Evolutionary conservation across 1,140 invertebrate species (phyloP), one percentile per base, ranked within the genome.

Genomic region (Carposina sasakii): DNA sequence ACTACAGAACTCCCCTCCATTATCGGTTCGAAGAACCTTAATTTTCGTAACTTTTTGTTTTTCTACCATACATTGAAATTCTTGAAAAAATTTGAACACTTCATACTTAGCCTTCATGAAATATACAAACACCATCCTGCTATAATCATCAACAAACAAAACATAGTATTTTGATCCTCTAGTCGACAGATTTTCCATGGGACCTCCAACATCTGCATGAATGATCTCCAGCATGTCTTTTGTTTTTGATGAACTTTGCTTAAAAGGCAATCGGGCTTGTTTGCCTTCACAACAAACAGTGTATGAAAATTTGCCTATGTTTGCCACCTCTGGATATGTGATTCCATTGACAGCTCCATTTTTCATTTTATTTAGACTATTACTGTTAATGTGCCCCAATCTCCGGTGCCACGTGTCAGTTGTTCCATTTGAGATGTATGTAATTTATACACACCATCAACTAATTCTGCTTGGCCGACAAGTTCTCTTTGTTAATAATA

Each of bases 141-240:
- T 63, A 30, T 40, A 67, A 43, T 85, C 76, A 68, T 86, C 73
- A 26, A 74, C 67, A 46, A 85, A 71, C 3, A 69, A 52, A 1
- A 83, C 15, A 51, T 73, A 69, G 64, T 76, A 85, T 44, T 46
- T 48, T 6, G 67, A 52, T 20, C 63, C 60, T 28, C 71, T 62
- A 34, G 73, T 36, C 31, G 67, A 76, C n/a, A 39, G 41, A 10
- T 43, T 45, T 41, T 67, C 60, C 67, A 79, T 77, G n/a, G 73
- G 76, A 17, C 81, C 81, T 52, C 68, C 75, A 10, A 81, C 34
- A 57, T 84, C 81, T 16, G 63, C 53, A 54, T 84, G 74, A 1
- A 82, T 49, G 13, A 75, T 13, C 21, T 75, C 56, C 22, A 73
- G 39, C 3, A 30, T 19, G 13, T 45, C 19, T 43, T 15, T 49